These are phyloP conservation scores for Maniola hyperantus DNA, from an alignment of 2,888 invertebrate species.

Conservation along the genomic window DNA sequence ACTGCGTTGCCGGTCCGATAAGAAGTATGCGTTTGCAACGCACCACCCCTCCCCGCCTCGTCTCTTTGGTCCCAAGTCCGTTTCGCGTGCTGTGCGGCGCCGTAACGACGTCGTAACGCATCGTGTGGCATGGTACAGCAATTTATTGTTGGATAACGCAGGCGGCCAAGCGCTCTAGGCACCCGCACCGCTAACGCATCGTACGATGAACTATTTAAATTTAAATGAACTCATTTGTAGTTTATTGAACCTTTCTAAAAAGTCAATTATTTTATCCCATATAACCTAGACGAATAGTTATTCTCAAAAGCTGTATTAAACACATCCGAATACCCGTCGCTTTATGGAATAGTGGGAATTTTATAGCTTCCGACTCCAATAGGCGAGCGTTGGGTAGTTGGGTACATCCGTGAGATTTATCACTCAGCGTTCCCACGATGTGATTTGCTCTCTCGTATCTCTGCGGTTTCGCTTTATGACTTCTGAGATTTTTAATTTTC, in stretches of 20 bases:
- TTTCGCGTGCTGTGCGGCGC: too few species aligned
- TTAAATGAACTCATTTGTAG: background rate
- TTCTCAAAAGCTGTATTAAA: conserved; percentile 22
- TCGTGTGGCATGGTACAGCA: too few species aligned
- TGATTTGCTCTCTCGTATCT: conserved; percentile 28
- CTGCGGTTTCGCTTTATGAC: conserved; percentile 26
- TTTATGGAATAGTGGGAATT: conserved; percentile 49
- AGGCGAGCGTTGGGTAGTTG: conserved; percentile 50
- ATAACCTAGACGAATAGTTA: conserved; percentile 3
- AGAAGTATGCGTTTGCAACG: too few species aligned
- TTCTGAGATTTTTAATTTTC: conserved; percentile 19
- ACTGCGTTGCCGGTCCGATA: too few species aligned
- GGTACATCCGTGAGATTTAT: conserved; percentile 28
- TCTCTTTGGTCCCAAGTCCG: too few species aligned
- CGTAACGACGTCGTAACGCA: too few species aligned
- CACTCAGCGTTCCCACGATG: conserved; percentile 19
- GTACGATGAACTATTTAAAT: background rate
- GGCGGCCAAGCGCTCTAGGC: too few species aligned
- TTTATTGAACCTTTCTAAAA: conserved; percentile 4
- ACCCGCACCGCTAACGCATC: too few species aligned
- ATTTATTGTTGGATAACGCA: too few species aligned
- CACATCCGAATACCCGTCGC: conserved; percentile 18
- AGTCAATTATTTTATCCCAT: conserved; percentile 23
- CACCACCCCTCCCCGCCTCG: too few species aligned
- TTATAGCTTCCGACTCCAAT: conserved; percentile 60